A percentile compares a stretch with the other conserved stretches of the same genome.
phyloP scores from a whole-genome alignment of 2,888 invertebrate genomes.

The Cryptophagus acutangulus region DNA sequence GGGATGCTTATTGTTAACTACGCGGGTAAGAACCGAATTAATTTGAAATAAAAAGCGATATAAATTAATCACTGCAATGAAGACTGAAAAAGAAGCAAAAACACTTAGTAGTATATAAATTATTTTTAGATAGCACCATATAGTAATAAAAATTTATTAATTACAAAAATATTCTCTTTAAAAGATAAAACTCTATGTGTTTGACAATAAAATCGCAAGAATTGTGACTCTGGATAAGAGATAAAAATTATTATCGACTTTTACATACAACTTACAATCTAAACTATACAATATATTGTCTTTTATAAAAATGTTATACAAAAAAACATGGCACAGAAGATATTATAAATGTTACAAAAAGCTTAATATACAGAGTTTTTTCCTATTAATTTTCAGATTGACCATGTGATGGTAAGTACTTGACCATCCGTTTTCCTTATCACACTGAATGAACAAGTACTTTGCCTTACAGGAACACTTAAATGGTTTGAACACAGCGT shows the following conservation, averaged over 20 bases:
- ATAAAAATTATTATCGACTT: too few species aligned
- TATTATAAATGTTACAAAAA: constrained; percentile 40
- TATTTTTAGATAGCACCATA: constrained; percentile 37
- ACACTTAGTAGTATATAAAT: background rate
- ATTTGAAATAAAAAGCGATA: background rate
- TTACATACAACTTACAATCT: constrained; percentile 36
- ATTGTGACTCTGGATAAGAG: too few species aligned
- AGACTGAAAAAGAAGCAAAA: background rate
- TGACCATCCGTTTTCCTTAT: constrained; percentile 34
- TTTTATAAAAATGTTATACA: constrained; percentile 28
- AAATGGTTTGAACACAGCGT: constrained; percentile 1
- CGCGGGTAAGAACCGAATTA: too few species aligned
- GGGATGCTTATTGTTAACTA: background rate
- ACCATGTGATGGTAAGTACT: constrained; percentile 23
- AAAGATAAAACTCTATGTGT: too few species aligned
- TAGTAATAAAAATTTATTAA: constrained; percentile 36
- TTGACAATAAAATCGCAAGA: too few species aligned
- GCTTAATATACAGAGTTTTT: too few species aligned
- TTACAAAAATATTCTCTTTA: constrained; percentile 37
- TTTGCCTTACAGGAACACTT: constrained; percentile 13
- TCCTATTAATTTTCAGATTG: background rate
- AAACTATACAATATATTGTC: constrained; percentile 45
- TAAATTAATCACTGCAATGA: background rate
- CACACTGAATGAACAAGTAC: constrained; percentile 42
- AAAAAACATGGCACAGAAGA: constrained; percentile 46